Evolutionary conservation across 2,888 invertebrate species (phyloP).

Genomic region (Lepeophtheirus nordmannii): DNA sequence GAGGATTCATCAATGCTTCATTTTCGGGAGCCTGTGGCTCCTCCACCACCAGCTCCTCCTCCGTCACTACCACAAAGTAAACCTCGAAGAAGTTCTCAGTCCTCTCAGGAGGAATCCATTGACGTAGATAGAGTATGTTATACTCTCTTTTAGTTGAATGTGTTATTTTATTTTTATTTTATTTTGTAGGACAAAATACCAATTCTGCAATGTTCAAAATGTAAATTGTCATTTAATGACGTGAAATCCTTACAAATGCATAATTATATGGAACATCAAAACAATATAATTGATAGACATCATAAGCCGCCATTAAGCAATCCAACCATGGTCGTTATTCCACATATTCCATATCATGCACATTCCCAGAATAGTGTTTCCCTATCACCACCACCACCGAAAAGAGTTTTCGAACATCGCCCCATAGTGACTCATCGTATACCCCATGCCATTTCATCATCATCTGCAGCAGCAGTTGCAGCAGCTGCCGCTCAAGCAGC

Average conservation of each 20-base stretch:
- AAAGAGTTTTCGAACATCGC: not conserved
- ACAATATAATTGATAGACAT: constrained; percentile 26
- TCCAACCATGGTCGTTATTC: constrained; percentile 13
- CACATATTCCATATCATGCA: not conserved
- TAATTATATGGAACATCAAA: constrained; percentile 30
- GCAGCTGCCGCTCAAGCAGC: not conserved
- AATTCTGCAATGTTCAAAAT: constrained; percentile 29
- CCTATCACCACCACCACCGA: not conserved
- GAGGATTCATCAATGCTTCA: not conserved
- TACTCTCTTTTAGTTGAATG: not conserved
- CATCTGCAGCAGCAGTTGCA: not conserved
- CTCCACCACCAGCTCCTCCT: not conserved
- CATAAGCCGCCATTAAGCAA: constrained; percentile 20
- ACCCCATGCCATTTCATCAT: no score
- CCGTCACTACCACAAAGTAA: not conserved
- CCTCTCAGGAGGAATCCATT: constrained; percentile 1
- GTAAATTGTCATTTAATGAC: constrained; percentile 30
- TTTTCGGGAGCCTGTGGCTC: no score
- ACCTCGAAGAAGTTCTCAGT: not conserved
- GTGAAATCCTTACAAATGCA: constrained; percentile 31
- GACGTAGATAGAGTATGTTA: not conserved
- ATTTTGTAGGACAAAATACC: not conserved
- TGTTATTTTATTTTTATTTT: not conserved
- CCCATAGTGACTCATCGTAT: no score
- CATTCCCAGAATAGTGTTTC: not conserved